phyloP scores from a whole-genome alignment of 2,888 invertebrate genomes.

The Tribolium freemani region DNA sequence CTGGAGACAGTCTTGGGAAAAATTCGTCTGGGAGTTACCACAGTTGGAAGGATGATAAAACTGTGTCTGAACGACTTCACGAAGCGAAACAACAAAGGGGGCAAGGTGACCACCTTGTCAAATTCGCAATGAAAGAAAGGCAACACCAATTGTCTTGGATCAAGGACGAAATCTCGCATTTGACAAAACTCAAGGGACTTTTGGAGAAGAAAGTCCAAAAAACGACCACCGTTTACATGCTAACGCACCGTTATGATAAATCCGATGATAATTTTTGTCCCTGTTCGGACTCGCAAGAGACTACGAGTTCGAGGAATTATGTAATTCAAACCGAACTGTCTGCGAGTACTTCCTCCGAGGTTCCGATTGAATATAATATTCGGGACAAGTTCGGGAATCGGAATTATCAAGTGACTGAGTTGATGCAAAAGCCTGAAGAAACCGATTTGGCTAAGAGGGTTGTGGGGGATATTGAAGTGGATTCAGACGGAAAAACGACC shows the following conservation, averaged over 20 bases:
- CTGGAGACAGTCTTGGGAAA: constrained; percentile 36
- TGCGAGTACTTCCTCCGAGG: constrained; percentile 16
- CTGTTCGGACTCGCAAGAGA: background rate
- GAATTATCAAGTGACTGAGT: constrained; percentile 44
- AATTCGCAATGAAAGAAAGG: constrained; percentile 70
- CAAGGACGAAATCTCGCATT: constrained; percentile 72
- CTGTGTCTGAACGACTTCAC: constrained; percentile 68
- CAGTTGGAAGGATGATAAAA: constrained; percentile 69
- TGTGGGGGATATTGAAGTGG: constrained; percentile 53
- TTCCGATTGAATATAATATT: constrained; percentile 43
- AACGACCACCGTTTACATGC: constrained; percentile 59
- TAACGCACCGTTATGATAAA: constrained; percentile 33
- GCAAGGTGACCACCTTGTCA: constrained; percentile 56
- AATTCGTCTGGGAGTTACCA: constrained; percentile 47
- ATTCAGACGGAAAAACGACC: constrained; percentile 50
- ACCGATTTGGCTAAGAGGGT: constrained; percentile 24
- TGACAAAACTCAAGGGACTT: constrained; percentile 70
- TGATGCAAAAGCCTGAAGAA: background rate
- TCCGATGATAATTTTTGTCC: constrained; percentile 1
- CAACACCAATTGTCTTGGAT: constrained; percentile 73
- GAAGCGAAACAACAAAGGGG: constrained; percentile 56
- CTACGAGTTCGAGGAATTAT: constrained; percentile 48
- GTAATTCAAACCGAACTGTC: constrained; percentile 53
- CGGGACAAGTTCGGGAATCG: constrained; percentile 33
- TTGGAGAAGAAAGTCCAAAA: constrained; percentile 58